These are phyloP conservation scores for Subanguina moxae DNA, from an alignment of 1,140 invertebrate species.

Conservation along the genomic window DNA sequence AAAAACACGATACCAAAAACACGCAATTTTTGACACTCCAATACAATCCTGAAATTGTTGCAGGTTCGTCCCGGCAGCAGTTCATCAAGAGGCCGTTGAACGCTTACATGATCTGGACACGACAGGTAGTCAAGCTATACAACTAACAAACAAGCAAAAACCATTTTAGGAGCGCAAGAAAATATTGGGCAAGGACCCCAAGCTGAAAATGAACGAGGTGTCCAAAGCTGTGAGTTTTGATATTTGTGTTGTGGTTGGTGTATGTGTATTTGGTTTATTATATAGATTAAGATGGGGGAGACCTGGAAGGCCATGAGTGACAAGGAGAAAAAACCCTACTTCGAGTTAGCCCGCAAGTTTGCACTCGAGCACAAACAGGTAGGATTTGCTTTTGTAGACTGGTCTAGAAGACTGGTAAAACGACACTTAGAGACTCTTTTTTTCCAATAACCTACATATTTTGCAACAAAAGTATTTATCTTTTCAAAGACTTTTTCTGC, in stretches of 20 bases:
- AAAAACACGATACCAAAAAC: no score
- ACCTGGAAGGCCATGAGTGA: slow-evolving; percentile 49
- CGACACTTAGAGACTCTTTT: no score
- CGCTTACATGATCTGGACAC: slow-evolving; percentile 55
- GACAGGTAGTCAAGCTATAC: slow-evolving; percentile 47
- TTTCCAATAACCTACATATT: no score
- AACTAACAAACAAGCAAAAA: no score
- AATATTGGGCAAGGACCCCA: slow-evolving; percentile 58
- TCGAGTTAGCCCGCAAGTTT: slow-evolving; percentile 42
- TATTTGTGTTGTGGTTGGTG: slow-evolving; percentile 26
- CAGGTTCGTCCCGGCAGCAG: slow-evolving; percentile 37
- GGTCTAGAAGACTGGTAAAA: no score
- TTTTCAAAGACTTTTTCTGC: no score
- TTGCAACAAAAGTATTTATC: no score
- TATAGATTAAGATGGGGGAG: slow-evolving; percentile 51
- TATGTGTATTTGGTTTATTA: slow-evolving; percentile 13
- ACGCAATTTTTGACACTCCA: no score
- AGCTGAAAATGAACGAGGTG: slow-evolving; percentile 50
- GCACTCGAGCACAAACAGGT: slow-evolving; percentile 50
- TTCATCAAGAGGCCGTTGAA: slow-evolving; percentile 50
- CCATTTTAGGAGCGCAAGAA: slow-evolving; percentile 58
- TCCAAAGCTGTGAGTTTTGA: slow-evolving; percentile 19
- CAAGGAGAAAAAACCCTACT: slow-evolving; percentile 52
- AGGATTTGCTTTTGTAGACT: no score
- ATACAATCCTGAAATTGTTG: slow-evolving; percentile 7